Evolutionary conservation across 2,797 vertebrate species (phyloP).

Genomic region (Prunella strophiata): DNA sequence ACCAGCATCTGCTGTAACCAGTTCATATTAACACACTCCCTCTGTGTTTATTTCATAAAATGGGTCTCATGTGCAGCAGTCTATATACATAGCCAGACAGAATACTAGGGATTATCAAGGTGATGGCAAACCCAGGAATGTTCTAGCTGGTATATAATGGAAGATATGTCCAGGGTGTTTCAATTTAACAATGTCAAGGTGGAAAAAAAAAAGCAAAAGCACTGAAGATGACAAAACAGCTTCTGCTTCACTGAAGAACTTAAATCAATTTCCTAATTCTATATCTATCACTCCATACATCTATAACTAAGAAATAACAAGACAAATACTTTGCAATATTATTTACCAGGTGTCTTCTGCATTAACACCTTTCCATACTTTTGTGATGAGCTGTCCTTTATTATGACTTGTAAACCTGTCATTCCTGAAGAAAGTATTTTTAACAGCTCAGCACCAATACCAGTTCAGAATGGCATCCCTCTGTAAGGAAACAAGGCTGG

Average conservation of each 20-base stretch:
- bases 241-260: not conserved
- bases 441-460: not conserved
- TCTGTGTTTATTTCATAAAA: slow-evolving; percentile 20
- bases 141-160: not conserved
- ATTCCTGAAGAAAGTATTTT: slow-evolving; percentile 7
- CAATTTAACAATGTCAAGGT: not conserved
- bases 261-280: not conserved
- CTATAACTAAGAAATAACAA: slow-evolving; percentile 12
- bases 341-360: slow-evolving; percentile 19
- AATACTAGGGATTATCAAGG: not conserved
- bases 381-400: not conserved
- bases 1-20: not conserved
- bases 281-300: not conserved
- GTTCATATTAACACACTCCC: not conserved
- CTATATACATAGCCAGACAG: not conserved
- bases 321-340: not conserved
- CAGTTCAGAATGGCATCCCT: slow-evolving; percentile 24
- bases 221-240: not conserved
- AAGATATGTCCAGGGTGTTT: not conserved
- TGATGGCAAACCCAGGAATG: not conserved
- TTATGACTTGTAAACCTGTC: not conserved
- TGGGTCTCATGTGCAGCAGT: not conserved
- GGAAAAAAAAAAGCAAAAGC: not conserved
- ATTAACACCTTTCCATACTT: not conserved
- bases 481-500: slow-evolving; percentile 54